These are phyloP conservation scores for Spodoptera littoralis DNA, from an alignment of 2,888 invertebrate species.

Conservation along the genomic window DNA sequence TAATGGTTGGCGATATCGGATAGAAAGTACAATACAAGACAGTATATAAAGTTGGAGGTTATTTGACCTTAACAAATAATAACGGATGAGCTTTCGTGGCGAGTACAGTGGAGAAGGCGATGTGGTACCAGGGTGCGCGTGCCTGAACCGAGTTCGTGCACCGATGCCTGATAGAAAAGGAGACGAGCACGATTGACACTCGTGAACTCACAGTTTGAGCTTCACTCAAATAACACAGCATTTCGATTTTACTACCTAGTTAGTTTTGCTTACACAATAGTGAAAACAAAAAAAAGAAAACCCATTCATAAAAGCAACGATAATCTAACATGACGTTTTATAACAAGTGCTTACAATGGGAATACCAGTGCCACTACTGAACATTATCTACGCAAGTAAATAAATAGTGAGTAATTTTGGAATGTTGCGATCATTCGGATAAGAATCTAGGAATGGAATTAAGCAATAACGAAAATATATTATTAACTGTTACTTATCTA, in stretches of 20 bases:
- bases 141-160: conserved; percentile 74
- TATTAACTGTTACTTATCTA: conserved; percentile 62
- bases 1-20: conserved; percentile 80
- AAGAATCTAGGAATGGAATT: conserved; percentile 34
- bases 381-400: conserved; percentile 27
- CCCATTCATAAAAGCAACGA: conserved; percentile 11
- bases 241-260: conserved; percentile 62
- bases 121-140: conserved; percentile 56
- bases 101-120: conserved; percentile 30
- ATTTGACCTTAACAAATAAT: conserved; percentile 71
- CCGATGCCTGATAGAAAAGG: conserved; percentile 80
- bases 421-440: conserved; percentile 29
- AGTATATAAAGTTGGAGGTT: conserved; percentile 62
- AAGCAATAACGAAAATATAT: conserved; percentile 60
- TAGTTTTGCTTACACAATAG: conserved; percentile 21
- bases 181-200: conserved; percentile 80
- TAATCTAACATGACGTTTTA: conserved; percentile 8
- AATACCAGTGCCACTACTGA: conserved; percentile 16
- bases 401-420: conserved; percentile 26
- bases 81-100: conserved; percentile 61
- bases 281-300: conserved; percentile 5
- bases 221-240: conserved; percentile 69
- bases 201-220: conserved; percentile 72
- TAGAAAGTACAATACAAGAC: conserved; percentile 79
- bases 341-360: conserved; percentile 14